These are phyloP conservation scores for Coracias cyanogaster DNA, from an alignment of 2,797 vertebrate genomes.

Conservation along the genomic window DNA sequence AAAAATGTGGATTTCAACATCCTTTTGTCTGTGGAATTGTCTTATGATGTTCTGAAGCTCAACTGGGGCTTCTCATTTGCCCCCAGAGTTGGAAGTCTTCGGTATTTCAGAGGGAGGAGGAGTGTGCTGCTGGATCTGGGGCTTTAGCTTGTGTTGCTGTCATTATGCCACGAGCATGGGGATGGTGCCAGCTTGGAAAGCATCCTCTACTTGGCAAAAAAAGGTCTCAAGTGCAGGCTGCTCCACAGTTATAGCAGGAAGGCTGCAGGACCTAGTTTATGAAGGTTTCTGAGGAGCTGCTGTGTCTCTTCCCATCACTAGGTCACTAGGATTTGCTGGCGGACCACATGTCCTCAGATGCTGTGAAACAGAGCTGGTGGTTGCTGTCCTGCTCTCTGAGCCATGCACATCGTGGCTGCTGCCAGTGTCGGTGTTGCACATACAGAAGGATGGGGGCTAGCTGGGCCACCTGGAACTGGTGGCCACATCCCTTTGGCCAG, in stretches of 20 bases:
- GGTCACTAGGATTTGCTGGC: neutral
- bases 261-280: neutral
- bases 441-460: neutral
- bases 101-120: neutral
- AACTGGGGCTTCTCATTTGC: neutral
- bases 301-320: neutral
- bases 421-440: neutral
- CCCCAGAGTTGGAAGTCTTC: neutral
- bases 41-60: neutral
- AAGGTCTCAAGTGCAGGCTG: neutral
- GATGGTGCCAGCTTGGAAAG: neutral
- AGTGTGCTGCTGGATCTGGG: neutral
- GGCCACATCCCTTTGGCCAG: neutral
- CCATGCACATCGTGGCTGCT: rapidly evolving
- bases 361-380: neutral
- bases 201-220: neutral
- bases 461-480: neutral
- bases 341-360: neutral
- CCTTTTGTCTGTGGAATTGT: neutral
- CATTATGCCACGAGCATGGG: rapidly evolving
- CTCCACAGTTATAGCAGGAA: neutral
- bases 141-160: neutral
- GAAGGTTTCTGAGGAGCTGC: neutral
- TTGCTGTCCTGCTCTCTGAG: neutral
- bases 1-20: neutral